Conservation (phyloP, 2,888 invertebrate species). For the Phrixothrix hirtus region DNA sequence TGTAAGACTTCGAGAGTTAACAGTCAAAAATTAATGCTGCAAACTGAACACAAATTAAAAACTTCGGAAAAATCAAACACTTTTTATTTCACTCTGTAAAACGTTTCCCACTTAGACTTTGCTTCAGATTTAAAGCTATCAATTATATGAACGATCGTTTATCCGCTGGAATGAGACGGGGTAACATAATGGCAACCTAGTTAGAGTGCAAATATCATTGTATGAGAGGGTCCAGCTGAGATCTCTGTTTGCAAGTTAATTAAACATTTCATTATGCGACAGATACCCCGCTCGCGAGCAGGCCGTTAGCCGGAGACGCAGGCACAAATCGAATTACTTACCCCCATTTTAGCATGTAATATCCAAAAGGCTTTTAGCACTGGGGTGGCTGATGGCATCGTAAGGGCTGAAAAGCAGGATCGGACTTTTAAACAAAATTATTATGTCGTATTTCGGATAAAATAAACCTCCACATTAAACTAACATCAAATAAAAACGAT, state of each 20-base stretch:
- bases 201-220: constrained; percentile 40
- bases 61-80: constrained; percentile 42
- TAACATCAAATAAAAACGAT: background rate
- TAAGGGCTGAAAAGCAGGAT: constrained; percentile 33
- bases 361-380: constrained; percentile 58
- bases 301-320: constrained; percentile 44
- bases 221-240: constrained; percentile 41
- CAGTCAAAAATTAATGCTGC: constrained; percentile 48
- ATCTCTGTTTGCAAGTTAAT: constrained; percentile 50
- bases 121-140: constrained; percentile 28
- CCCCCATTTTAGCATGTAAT: constrained; percentile 59
- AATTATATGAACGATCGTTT: constrained; percentile 28
- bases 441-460: constrained; percentile 3
- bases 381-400: constrained; percentile 51
- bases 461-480: background rate
- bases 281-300: constrained; percentile 44
- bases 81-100: constrained; percentile 35
- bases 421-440: constrained; percentile 29
- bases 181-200: constrained; percentile 38
- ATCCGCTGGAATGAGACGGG: constrained; percentile 27
- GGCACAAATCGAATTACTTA: constrained; percentile 58
- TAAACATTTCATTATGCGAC: constrained; percentile 51
- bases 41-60: constrained; percentile 50
- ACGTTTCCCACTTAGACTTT: constrained; percentile 29
- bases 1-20: constrained; percentile 45